phyloP scores from a whole-genome alignment of 2,888 invertebrate species.

The Ennomos fuscantarius region DNA sequence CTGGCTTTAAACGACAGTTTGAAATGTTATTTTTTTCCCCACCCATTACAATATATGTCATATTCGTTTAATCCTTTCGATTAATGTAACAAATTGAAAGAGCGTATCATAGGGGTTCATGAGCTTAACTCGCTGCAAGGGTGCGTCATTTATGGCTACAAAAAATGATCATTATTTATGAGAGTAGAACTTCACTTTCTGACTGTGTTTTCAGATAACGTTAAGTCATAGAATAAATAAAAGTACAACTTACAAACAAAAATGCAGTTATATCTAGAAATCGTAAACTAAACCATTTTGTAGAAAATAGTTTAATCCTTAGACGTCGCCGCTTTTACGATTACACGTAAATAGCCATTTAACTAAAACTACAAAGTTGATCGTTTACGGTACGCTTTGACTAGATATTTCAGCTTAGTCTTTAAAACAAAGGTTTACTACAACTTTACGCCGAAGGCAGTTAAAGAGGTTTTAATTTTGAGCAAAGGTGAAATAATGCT shows the following conservation, averaged over 20 bases:
- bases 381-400: conserved; percentile 9
- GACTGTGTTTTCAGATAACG: no score
- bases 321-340: conserved; percentile 46
- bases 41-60: conserved; percentile 41
- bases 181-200: neutral
- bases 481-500: conserved; percentile 17
- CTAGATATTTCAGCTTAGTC: neutral
- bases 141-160: conserved; percentile 23
- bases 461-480: neutral
- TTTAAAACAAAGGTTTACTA: conserved; percentile 10
- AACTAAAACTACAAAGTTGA: conserved; percentile 41
- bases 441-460: neutral
- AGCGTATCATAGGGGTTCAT: conserved; percentile 35
- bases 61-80: conserved; percentile 39
- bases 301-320: conserved; percentile 39
- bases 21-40: conserved; percentile 42
- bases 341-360: conserved; percentile 45
- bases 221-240: neutral
- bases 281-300: no score
- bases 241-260: neutral
- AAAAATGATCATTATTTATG: conserved; percentile 20
- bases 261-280: no score
- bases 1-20: conserved; percentile 31
- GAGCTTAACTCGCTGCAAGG: conserved; percentile 26
- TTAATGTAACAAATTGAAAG: conserved; percentile 44